phyloP scores from a whole-genome alignment of 2,888 invertebrate genomes.

The Agapostemon virescens region DNA sequence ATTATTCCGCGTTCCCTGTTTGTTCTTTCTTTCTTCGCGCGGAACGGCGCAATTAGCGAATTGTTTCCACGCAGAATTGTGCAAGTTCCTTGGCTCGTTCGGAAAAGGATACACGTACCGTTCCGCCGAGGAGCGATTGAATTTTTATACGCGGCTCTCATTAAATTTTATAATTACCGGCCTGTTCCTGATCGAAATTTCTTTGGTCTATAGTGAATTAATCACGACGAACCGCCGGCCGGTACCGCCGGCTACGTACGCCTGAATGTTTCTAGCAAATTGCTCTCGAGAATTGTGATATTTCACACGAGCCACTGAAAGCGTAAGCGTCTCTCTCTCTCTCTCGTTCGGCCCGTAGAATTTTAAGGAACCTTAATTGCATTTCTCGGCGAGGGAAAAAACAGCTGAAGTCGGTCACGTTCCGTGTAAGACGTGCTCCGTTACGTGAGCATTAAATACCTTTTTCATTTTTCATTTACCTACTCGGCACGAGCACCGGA shows the following conservation, averaged over 20 bases:
- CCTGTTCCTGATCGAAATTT: background rate
- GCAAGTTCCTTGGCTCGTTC: background rate
- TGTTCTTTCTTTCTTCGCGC: background rate
- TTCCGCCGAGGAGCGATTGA: background rate
- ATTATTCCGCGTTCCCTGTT: background rate
- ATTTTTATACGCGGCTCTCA: background rate
- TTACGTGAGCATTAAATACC: background rate
- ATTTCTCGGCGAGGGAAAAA: background rate
- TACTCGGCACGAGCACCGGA: background rate
- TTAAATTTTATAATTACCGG: background rate
- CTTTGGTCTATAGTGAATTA: background rate
- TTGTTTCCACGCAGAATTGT: background rate
- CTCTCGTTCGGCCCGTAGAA: background rate
- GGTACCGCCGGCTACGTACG: no score
- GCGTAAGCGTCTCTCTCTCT: background rate
- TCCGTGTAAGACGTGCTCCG: background rate
- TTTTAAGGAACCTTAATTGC: conserved; percentile 1
- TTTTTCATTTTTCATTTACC: background rate
- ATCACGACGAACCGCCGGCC: background rate
- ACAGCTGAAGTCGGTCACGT: background rate
- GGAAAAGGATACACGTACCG: background rate
- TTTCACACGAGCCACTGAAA: background rate
- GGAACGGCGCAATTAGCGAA: background rate
- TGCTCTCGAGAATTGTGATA: background rate
- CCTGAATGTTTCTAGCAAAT: background rate